Base-by-base conservation (phyloP, 2,113 vertebrate genomes). In the Diglossa brunneiventris region DNA sequence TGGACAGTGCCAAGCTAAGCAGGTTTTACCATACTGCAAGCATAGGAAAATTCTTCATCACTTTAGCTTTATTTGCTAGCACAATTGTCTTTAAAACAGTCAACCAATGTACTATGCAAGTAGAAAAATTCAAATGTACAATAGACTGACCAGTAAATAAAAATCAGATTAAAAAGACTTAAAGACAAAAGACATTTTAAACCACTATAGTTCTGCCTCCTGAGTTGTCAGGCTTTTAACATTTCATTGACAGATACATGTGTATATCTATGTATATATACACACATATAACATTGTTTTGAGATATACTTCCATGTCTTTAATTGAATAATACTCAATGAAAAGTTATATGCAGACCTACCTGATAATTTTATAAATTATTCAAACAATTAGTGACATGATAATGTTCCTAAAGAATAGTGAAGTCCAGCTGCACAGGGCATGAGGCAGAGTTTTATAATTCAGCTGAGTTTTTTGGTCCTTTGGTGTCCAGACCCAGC, bases 61-160 rank as follows among this genome's bases (percentile, higher is more conserved):
- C 13, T 94, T 78, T 56, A n/a, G 26, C n/a, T 95, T 94, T 89
- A 78, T 72, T 96, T 72, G 56, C 33, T 90, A 63, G n/a, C 33
- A 85, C 18, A 67, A 73, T 95, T 96, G 47, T 86, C 50, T 59
- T 96, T 96, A 69, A 93, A 96, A 90, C 52, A 53, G 52, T 64
- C n/a, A 27, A 66, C 74, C 69, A 93, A 68, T 10, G 9, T 77
- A 75, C 61, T 83, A 81, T 12, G 41, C 86, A 96, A 44, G 78
- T 84, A 88, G 41, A 86, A 90, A 82, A 81, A 47, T 28, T 77
- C 46, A 69, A 94, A 90, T 84, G 72, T 74, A 88, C 73, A 92
- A 37, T 15, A 82, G 76, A 58, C 31, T 49, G 24, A 79, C 17
- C 80, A 78, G 70, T 13, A 68, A 93, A 85, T 91, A 66, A 89